phyloP scores from a whole-genome alignment of 2,888 invertebrate genomes.

The Eupeodes luniger region DNA sequence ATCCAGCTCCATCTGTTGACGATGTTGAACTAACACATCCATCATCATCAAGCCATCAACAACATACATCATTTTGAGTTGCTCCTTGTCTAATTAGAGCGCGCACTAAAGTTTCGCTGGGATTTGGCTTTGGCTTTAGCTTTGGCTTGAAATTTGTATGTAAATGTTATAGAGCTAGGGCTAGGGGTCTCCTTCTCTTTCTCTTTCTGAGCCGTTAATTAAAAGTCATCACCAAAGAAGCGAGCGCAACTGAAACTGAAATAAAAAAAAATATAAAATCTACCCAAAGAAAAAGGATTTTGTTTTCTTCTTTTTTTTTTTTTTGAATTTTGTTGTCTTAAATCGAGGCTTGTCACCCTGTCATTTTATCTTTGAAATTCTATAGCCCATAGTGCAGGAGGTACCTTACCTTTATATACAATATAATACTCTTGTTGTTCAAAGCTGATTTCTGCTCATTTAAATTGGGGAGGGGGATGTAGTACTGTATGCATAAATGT shows the following conservation, averaged over 20 bases:
- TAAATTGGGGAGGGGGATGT: neutral
- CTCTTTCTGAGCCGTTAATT: conserved; percentile 69
- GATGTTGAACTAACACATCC: conserved; percentile 27
- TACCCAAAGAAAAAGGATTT: conserved; percentile 2
- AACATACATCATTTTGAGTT: conserved; percentile 51
- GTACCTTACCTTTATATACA: neutral
- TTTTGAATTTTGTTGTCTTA: conserved; percentile 25
- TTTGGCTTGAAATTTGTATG: neutral
- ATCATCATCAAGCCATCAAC: neutral
- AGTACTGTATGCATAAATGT: neutral
- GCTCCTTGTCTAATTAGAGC: conserved; percentile 75
- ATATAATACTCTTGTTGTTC: conserved; percentile 44
- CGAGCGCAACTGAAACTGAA: conserved; percentile 13
- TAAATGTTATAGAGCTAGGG: no score
- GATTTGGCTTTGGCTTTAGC: conserved; percentile 56
- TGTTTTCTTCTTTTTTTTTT: conserved; percentile 1
- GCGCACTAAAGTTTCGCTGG: conserved; percentile 70
- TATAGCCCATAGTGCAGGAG: conserved; percentile 14
- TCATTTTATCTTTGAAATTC: conserved; percentile 70
- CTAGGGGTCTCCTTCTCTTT: conserved; percentile 51
- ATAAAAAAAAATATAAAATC: neutral
- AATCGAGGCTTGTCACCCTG: conserved; percentile 70
- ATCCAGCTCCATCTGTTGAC: conserved; percentile 25
- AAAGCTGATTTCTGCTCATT: conserved; percentile 52
- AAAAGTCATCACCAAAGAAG: conserved; percentile 72